Percentiles rank a stretch among this genome's conserved stretches.
These are phyloP conservation scores for Catagonus wagneri DNA, from an alignment of 2,113 vertebrate genomes.

Conservation along the genomic window DNA sequence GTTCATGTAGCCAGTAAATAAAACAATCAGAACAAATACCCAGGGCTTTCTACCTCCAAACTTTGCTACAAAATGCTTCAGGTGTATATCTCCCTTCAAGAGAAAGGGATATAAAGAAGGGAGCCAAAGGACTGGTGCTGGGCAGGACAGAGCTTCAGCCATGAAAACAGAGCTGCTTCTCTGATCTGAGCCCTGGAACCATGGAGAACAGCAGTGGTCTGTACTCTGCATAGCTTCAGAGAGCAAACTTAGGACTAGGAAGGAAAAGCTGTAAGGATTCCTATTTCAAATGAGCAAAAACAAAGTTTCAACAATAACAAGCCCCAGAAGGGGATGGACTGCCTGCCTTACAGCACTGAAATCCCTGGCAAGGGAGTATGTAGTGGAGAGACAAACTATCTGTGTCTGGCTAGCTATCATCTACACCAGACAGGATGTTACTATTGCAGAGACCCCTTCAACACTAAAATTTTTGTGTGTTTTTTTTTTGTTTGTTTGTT, in stretches of 20 bases:
- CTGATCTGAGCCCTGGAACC: background rate
- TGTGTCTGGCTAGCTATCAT: background rate
- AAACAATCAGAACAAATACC: conserved; percentile 61
- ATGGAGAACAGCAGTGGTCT: background rate
- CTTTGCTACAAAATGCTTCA: conserved; percentile 45
- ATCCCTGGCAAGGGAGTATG: background rate
- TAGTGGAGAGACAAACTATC: background rate
- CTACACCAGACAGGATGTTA: background rate
- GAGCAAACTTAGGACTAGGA: background rate
- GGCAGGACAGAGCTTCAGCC: background rate
- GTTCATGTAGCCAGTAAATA: conserved; percentile 35
- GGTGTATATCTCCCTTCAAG: conserved; percentile 21
- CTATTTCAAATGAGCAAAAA: conserved; percentile 47
- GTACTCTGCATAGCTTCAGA: conserved; percentile 20
- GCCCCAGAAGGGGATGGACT: background rate
- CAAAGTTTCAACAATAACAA: conserved; percentile 49
- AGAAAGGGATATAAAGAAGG: background rate
- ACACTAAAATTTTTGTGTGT: conserved; percentile 35
- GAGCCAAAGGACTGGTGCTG: background rate
- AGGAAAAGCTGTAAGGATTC: conserved; percentile 16
- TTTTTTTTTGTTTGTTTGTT: conserved; percentile 52
- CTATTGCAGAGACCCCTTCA: background rate
- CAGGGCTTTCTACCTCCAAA: conserved; percentile 45
- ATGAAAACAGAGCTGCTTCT: background rate
- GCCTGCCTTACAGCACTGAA: background rate